phyloP scores from a whole-genome alignment of 2,113 vertebrate species.

The Hepsetus odoe region DNA sequence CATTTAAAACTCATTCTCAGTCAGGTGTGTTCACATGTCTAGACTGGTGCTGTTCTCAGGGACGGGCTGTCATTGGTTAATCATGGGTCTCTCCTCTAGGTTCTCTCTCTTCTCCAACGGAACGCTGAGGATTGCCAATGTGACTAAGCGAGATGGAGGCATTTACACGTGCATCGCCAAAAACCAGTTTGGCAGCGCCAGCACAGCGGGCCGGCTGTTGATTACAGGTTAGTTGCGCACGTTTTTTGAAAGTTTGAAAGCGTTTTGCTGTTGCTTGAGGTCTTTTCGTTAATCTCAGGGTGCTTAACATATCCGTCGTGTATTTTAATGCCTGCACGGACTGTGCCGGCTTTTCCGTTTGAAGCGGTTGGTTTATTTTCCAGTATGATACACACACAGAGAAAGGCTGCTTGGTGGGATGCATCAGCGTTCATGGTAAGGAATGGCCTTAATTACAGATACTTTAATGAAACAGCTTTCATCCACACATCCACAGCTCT shows the following conservation, averaged over 20 bases:
- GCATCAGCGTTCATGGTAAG: neutral
- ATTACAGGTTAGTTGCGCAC: constrained; percentile 80
- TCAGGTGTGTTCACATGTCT: neutral
- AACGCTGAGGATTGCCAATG: constrained; percentile 84
- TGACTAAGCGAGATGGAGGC: constrained; percentile 84
- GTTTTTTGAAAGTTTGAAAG: constrained; percentile 12
- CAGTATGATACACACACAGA: constrained; percentile 6
- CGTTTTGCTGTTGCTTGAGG: neutral
- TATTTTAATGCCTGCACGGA: constrained; percentile 23
- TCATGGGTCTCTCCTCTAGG: constrained; percentile 67
- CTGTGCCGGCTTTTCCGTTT: neutral
- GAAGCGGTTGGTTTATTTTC: constrained; percentile 1
- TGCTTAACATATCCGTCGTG: neutral
- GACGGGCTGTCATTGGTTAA: neutral
- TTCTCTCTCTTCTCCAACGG: constrained; percentile 81
- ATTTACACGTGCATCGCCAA: constrained; percentile 86
- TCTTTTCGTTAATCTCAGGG: constrained; percentile 13
- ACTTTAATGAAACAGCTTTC: neutral
- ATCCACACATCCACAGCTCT: neutral
- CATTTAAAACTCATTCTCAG: too few relatives aligned
- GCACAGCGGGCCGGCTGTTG: constrained; percentile 80
- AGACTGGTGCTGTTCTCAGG: neutral
- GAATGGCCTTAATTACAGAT: constrained; percentile 4
- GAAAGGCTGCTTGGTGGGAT: constrained; percentile 3
- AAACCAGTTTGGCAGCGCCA: constrained; percentile 93